Conservation (phyloP, 2,113 vertebrate genomes). For the Chaetorhynchus papuensis region DNA sequence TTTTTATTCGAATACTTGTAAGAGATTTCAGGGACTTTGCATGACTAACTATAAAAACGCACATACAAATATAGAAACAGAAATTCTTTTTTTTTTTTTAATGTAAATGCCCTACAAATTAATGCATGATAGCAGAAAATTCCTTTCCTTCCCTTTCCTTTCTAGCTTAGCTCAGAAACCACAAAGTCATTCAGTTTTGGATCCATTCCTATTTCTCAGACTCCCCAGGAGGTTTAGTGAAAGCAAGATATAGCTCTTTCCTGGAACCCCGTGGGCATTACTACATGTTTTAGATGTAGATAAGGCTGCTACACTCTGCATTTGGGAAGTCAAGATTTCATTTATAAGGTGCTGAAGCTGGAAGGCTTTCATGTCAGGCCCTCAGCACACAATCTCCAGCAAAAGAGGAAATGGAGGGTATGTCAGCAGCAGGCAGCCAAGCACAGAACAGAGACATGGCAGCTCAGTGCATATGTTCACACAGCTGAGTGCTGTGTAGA, state of each 20-base stretch:
- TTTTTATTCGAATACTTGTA: background rate
- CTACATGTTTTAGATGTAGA: conserved; percentile 32
- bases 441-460: conserved; percentile 18
- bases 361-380: background rate
- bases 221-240: conserved; percentile 4
- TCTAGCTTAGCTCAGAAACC: conserved; percentile 13
- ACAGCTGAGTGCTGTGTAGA: conserved; percentile 10
- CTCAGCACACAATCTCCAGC: background rate
- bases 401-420: conserved; percentile 29
- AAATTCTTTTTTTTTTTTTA: background rate
- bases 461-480: conserved; percentile 33
- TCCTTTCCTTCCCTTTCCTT: conserved; percentile 2
- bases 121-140: background rate
- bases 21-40: background rate
- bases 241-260: conserved; percentile 20
- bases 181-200: background rate
- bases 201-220: conserved; percentile 25
- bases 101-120: background rate
- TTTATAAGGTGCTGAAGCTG: conserved; percentile 51
- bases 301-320: background rate
- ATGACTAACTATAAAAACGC: background rate
- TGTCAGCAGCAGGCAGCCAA: conserved; percentile 15
- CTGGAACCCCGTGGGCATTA: conserved; percentile 24
- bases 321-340: conserved; percentile 28
- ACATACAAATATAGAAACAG: background rate